These are phyloP conservation scores for Chelon labrosus DNA, from an alignment of 2,797 vertebrate genomes.

Conservation along the genomic window DNA sequence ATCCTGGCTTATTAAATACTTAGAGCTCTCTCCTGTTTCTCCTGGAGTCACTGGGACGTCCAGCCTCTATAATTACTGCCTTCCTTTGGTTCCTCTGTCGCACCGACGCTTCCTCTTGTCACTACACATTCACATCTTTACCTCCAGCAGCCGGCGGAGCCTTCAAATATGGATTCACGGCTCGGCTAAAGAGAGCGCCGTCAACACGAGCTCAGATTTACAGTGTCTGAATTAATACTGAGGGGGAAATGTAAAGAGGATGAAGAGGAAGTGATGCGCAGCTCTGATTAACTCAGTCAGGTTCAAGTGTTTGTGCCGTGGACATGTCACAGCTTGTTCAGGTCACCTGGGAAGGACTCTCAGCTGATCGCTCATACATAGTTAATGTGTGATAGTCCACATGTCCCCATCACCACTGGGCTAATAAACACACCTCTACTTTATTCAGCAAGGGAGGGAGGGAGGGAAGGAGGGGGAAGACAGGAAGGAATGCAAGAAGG, in stretches of 20 bases:
- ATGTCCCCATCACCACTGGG: too few relatives aligned
- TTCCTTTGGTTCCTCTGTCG: conserved; percentile 77
- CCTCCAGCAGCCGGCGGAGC: conserved; percentile 79
- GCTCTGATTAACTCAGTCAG: conserved; percentile 9
- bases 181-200: conserved; percentile 76
- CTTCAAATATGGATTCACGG: conserved; percentile 80
- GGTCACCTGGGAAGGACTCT: conserved; percentile 55
- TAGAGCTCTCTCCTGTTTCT: conserved; percentile 78
- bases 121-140: conserved; percentile 79
- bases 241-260: too few relatives aligned
- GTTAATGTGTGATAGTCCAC: not conserved
- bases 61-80: conserved; percentile 82
- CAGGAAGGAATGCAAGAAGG: too few relatives aligned
- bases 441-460: too few relatives aligned
- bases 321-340: conserved; percentile 27
- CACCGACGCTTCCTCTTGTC: conserved; percentile 76
- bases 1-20: conserved; percentile 82
- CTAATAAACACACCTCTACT: too few relatives aligned
- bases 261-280: too few relatives aligned
- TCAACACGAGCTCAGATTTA: conserved; percentile 61
- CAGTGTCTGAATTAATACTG: not conserved
- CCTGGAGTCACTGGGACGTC: conserved; percentile 78
- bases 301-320: conserved; percentile 51
- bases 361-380: conserved; percentile 57
- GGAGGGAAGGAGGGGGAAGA: too few relatives aligned